Conservation (phyloP, 2,888 invertebrate genomes). For the Cephonodes hylas region DNA sequence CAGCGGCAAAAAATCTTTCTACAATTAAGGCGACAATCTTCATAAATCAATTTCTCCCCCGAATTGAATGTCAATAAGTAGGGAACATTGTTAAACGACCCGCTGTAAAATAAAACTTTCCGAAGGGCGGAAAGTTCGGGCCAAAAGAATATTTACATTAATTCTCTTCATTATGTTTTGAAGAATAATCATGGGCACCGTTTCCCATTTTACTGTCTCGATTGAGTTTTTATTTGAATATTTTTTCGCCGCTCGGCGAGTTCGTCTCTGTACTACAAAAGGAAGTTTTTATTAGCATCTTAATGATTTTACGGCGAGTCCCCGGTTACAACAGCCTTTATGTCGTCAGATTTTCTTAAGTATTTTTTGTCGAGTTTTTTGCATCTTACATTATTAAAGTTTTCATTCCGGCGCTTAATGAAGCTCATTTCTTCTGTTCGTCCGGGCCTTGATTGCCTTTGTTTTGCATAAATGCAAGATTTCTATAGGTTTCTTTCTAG, state of each 20-base stretch:
- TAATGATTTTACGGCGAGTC: constrained; percentile 82
- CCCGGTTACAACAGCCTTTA: constrained; percentile 81
- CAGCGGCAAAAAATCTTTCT: constrained; percentile 60
- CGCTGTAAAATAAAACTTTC: constrained; percentile 80
- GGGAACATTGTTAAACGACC: constrained; percentile 79
- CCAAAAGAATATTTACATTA: constrained; percentile 82
- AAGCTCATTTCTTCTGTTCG: constrained; percentile 82
- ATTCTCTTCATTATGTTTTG: constrained; percentile 83
- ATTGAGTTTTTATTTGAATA: constrained; percentile 82
- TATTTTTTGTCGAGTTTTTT: constrained; percentile 80
- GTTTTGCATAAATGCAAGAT: constrained; percentile 81
- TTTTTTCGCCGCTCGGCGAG: constrained; percentile 69
- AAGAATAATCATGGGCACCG: constrained; percentile 80
- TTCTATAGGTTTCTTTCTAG: constrained; percentile 77
- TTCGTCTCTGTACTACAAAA: constrained; percentile 78
- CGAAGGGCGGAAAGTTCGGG: constrained; percentile 77
- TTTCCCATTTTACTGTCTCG: constrained; percentile 73
- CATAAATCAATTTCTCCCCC: constrained; percentile 81
- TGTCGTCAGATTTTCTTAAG: constrained; percentile 82
- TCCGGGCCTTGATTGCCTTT: constrained; percentile 79
- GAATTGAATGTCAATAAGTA: constrained; percentile 82
- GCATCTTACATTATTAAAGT: constrained; percentile 82
- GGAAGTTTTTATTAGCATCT: constrained; percentile 83
- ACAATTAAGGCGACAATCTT: constrained; percentile 80
- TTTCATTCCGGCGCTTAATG: constrained; percentile 81